Evolutionary conservation across 92 coral and sea anemone species (phyloP).

Genomic region (Meandrina meandrites): DNA sequence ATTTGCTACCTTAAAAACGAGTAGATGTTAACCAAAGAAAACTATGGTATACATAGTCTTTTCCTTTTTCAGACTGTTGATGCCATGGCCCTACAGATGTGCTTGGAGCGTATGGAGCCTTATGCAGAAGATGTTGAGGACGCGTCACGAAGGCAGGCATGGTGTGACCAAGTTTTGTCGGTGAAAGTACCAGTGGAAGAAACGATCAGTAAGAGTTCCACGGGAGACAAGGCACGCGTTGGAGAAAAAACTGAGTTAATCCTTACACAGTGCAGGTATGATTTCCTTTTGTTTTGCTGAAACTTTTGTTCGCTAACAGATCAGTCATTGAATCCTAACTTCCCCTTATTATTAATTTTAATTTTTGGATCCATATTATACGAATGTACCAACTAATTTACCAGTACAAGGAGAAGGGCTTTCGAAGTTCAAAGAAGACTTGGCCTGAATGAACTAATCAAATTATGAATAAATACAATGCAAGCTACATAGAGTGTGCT

Average conservation of each 20-base stretch:
- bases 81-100: slow-evolving; percentile 70
- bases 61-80: slow-evolving; percentile 61
- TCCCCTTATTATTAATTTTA: neutral
- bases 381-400: no score
- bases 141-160: slow-evolving; percentile 36
- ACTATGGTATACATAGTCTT: neutral
- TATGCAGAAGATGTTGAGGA: slow-evolving; percentile 39
- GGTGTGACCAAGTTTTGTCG: slow-evolving; percentile 81
- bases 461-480: no score
- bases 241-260: slow-evolving; percentile 28
- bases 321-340: neutral
- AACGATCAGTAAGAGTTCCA: slow-evolving; percentile 19
- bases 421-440: neutral
- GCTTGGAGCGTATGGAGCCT: slow-evolving; percentile 74
- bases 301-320: neutral
- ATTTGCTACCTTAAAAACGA: no score
- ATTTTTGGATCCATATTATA: neutral
- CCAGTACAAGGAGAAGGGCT: neutral
- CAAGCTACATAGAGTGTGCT: no score
- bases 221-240: neutral
- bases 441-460: no score
- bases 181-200: slow-evolving; percentile 63
- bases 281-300: neutral
- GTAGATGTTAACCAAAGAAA: neutral
- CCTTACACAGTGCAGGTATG: slow-evolving; percentile 34